These are phyloP conservation scores for Aproaerema taeniolella DNA, from an alignment of 2,888 invertebrate genomes.

Conservation along the genomic window DNA sequence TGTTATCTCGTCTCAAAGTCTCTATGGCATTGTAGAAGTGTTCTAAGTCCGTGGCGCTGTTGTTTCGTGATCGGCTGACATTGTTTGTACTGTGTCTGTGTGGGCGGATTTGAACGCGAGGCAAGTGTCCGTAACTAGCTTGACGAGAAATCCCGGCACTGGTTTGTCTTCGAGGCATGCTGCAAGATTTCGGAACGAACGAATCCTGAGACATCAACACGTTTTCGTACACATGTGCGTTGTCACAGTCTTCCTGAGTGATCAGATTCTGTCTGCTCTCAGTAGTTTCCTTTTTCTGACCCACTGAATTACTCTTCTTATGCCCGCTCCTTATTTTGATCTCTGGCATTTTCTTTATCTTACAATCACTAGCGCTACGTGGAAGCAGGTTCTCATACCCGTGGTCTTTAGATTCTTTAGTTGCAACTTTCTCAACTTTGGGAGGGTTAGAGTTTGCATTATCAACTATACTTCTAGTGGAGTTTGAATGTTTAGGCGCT, in stretches of 20 bases:
- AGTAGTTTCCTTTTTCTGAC: constrained; percentile 61
- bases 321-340: constrained; percentile 47
- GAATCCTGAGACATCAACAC: constrained; percentile 46
- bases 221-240: constrained; percentile 68
- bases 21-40: constrained; percentile 64
- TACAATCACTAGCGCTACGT: constrained; percentile 65
- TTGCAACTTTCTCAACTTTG: constrained; percentile 41
- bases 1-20: constrained; percentile 43
- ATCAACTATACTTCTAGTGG: constrained; percentile 36
- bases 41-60: constrained; percentile 49
- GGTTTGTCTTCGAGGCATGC: constrained; percentile 65
- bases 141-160: constrained; percentile 52
- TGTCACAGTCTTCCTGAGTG: constrained; percentile 53
- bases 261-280: constrained; percentile 70
- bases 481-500: constrained; percentile 46
- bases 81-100: constrained; percentile 53
- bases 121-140: constrained; percentile 59
- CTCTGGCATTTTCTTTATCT: constrained; percentile 52
- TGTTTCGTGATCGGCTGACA: constrained; percentile 44
- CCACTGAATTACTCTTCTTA: constrained; percentile 68
- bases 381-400: constrained; percentile 64
- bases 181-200: constrained; percentile 61
- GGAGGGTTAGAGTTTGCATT: constrained; percentile 30
- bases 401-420: constrained; percentile 38
- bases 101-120: constrained; percentile 53